Conservation (phyloP, 37 sponge, comb jelly and placozoan genomes). For the Beroe ovata region DNA sequence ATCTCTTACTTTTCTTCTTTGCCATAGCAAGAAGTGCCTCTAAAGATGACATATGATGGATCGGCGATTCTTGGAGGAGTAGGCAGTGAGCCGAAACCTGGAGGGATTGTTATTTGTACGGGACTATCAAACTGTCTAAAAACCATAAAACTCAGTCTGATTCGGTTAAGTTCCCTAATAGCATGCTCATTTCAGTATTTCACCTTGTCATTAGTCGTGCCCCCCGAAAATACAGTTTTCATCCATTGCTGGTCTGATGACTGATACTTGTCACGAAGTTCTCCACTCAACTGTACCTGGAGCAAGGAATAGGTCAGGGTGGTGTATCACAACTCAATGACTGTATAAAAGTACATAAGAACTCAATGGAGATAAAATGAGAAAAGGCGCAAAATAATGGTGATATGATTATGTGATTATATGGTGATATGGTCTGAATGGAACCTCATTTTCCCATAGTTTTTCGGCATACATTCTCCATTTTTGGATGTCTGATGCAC, state of each 20-base stretch:
- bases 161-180: too few species aligned
- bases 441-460: constrained; percentile 60
- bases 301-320: background rate
- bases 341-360: background rate
- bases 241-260: constrained; percentile 79
- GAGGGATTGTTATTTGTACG: too few species aligned
- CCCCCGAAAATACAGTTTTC: constrained; percentile 83
- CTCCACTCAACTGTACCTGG: constrained; percentile 6
- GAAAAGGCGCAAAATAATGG: too few species aligned
- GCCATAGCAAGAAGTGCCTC: constrained; percentile 78
- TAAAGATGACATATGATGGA: constrained; percentile 80
- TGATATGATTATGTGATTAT: background rate
- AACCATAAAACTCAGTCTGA: too few species aligned
- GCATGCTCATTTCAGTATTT: too few species aligned
- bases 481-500: constrained; percentile 16
- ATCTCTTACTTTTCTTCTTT: constrained; percentile 89
- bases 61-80: constrained; percentile 85
- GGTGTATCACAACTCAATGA: background rate
- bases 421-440: background rate
- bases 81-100: constrained; percentile 65
- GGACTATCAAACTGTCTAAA: too few species aligned
- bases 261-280: constrained; percentile 30
- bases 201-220: constrained; percentile 88
- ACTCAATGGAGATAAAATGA: background rate
- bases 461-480: constrained; percentile 36